Evolutionary conservation across 1,140 invertebrate genomes (phyloP), one percentile per base, ranked within the genome.

Genomic region (Cecropterus lyciades): DNA sequence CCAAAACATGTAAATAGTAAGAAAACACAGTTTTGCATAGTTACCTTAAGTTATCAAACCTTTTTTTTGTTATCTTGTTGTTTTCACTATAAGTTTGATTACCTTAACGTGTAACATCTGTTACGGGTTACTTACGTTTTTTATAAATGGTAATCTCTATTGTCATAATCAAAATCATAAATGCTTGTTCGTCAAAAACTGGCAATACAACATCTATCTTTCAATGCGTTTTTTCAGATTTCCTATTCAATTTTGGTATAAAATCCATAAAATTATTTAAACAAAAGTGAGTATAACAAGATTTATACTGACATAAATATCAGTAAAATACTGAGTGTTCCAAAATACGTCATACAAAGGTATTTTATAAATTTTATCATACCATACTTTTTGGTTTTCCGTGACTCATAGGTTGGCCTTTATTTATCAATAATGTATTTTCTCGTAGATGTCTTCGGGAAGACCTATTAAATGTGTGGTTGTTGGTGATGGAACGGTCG

Each of bases 381-480:
- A 66, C 63, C 73, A 80, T 43, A 57, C 42, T 77, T 79, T 73
- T 67, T 33, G 66, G 53, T 80, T 78, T 80, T 79, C 70, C 68
- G 79, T 91, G 88, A 91, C 65, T 89, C 85, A 91, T 91, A 87
- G 70, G 69, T 77, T 83, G 73, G 75, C 66, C 73, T 84, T 84
- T 81, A 77, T 90, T 85, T 84, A 79, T 78, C 73, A 87, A 85
- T 83, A 75, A 48, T 78, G 69, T 76, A 70, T 67, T 48, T 77
- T 80, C 42, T 85, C 60, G 84, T 81, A 94, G 93, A 95, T 95
- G 94, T 95, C 94, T 89, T 97, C 97, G 77, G 97, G 97, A 88
- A 95, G 97, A 89, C 97, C 97, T 70, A 98, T 99, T 87, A 99
- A 99, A 92, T 99, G 98, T 95, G 98, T 99, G 66, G 98, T 99